Base-by-base conservation (phyloP, 2,888 invertebrate genomes). In the Heliconius cydno region DNA sequence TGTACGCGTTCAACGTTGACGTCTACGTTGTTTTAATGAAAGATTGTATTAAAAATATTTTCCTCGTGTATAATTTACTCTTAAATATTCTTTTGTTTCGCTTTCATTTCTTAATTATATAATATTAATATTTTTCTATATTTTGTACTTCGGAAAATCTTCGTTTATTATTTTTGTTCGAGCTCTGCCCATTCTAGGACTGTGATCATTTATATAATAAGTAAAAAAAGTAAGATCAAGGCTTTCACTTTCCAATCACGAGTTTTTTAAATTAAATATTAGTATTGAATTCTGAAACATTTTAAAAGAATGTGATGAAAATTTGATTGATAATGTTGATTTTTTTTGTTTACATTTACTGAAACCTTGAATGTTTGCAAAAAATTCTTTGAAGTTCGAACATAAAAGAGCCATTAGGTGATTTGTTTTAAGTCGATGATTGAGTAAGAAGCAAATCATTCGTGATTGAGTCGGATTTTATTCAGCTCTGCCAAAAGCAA, bases 331-430 rank as follows among this genome's bases (percentile, higher is more conserved):
- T 70, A 57, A 60, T 68, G 25, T 70, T 30, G 38, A 60, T 77
- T 57, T 74, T n/a, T 77, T 68, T 74, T 75, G 67, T 80, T 74
- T 80, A 78, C 68, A 34, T 67, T 46, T 77, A 30, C 38, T 63
- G 67, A 76, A 79, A 68, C 66, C 70, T 63, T 30, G 75, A 76
- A 63, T 76, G 65, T 82, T 67, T 67, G 63, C 34, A 52, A 71
- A 76, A 77, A 74, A 67, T 30, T 70, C 80, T 80, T 82, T 80
- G 82, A 80, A 79, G 75, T 78, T 60, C 19, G 67, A 79, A 79
- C 79, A 79, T 82, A 65, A 80, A 80, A 82, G 76, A 79, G 76
- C 67, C 68, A 80, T 77, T 72, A 73, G 60, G 34, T 77, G 73
- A 72, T 82, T 72, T 79, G 77, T 76, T 76, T 79, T 67, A 77